These are phyloP conservation scores for Zaprionus capensis DNA, from an alignment of 1,140 invertebrate species.

Conservation along the genomic window DNA sequence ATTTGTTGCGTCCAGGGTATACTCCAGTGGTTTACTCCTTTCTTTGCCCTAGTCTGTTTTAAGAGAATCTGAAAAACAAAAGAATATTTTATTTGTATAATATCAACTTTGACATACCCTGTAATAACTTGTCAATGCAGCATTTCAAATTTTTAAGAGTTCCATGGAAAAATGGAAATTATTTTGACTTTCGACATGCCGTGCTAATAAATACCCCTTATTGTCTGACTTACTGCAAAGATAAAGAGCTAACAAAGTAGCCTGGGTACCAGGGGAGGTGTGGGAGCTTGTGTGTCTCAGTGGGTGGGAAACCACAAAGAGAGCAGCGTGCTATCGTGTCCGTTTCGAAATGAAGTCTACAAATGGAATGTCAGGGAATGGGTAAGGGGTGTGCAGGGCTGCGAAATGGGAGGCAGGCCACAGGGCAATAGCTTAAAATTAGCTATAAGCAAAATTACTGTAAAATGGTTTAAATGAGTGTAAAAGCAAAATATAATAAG, in stretches of 20 bases:
- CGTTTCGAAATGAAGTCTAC: slow-evolving; percentile 4
- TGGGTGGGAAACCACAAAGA: slow-evolving; percentile 46
- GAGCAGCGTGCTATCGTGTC: slow-evolving; percentile 13
- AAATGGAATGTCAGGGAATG: slow-evolving; percentile 2
- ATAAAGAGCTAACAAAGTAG: not conserved
- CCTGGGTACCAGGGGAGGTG: not conserved
- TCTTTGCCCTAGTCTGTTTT: not conserved
- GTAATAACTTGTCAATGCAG: not conserved
- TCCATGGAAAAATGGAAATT: not conserved
- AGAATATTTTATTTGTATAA: not conserved
- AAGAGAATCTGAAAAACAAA: not conserved
- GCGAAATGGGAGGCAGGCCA: slow-evolving; percentile 26
- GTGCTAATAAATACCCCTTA: slow-evolving; percentile 1
- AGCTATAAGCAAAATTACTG: slow-evolving; percentile 83
- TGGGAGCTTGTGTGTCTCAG: slow-evolving; percentile 12
- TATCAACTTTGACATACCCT: not conserved
- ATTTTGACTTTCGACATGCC: not conserved
- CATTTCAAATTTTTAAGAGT: not conserved
- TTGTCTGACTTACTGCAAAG: not conserved
- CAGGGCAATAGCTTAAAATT: slow-evolving; percentile 80
- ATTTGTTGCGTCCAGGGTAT: not conserved
- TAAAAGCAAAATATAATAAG: slow-evolving; percentile 81
- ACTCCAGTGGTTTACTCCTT: not conserved
- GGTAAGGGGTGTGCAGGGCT: too few species aligned
- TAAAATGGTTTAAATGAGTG: slow-evolving; percentile 83